Conservation (phyloP, 1,140 invertebrate genomes). For the Homalodisca vitripennis region DNA sequence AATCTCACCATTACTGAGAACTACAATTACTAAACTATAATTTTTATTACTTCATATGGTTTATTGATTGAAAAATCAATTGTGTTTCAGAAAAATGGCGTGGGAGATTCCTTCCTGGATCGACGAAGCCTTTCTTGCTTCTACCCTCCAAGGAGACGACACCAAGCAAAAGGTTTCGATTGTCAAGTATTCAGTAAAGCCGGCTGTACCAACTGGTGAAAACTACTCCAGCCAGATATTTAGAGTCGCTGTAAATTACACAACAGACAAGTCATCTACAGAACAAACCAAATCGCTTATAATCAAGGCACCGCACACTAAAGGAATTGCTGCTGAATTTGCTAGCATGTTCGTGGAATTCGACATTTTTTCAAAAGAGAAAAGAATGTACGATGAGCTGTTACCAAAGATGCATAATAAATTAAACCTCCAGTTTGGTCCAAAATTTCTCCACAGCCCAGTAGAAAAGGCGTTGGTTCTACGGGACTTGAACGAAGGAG, state of each 20-base stretch:
- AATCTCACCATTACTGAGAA: no score
- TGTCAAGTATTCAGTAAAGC: neutral
- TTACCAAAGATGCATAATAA: slow-evolving; percentile 46
- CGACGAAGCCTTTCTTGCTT: neutral
- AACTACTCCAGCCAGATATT: slow-evolving; percentile 61
- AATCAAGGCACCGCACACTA: slow-evolving; percentile 49
- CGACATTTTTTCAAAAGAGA: slow-evolving; percentile 49
- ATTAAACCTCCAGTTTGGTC: slow-evolving; percentile 46
- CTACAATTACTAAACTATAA: no score
- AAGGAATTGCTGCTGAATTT: slow-evolving; percentile 43
- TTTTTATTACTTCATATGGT: no score
- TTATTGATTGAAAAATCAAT: no score
- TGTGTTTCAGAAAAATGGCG: no score
- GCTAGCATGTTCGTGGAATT: slow-evolving; percentile 48
- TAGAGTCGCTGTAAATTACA: slow-evolving; percentile 46
- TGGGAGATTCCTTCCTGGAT: neutral
- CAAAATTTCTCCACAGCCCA: slow-evolving; percentile 47
- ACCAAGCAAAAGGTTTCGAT: neutral
- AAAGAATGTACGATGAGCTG: slow-evolving; percentile 46
- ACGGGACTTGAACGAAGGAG: slow-evolving; percentile 28
- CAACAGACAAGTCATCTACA: slow-evolving; percentile 20
- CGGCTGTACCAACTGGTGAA: slow-evolving; percentile 49
- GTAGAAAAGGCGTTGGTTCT: slow-evolving; percentile 18
- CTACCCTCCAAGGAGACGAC: neutral
- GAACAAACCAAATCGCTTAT: slow-evolving; percentile 46